Evolutionary conservation across 1,140 invertebrate species (phyloP), one percentile per base, ranked within the genome.

Genomic region (Zaprionus ornatus): DNA sequence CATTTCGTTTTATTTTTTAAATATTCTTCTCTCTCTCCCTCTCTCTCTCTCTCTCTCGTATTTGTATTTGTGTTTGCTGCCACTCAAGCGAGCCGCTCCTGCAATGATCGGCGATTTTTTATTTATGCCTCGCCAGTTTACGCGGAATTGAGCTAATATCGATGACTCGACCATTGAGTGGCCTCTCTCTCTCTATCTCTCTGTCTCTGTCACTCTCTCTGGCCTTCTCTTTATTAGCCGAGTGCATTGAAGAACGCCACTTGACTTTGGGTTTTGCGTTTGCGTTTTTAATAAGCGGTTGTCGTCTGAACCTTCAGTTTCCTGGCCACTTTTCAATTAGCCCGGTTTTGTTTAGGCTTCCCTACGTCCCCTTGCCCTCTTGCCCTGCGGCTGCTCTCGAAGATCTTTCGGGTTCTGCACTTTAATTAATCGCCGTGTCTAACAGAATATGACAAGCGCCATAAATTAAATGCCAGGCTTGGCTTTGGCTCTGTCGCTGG

Each of bases 401-500:
- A 37, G 42, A 55, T 32, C 48, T 45, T 66, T 76, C 54, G 55
- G 67, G 72, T 29, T 67, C 80, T 74, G 80, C 81, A 88, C 85
- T 88, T 88, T 88, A 88, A 88, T 88, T 90, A 88, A 88, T 88
- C 85, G 84, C 75, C 85, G 85, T 90, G 85, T 82, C 86, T 90
- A 90, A 90, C 86, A 90, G 90, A 90, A 90, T 90, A 90, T 90
- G 85, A 90, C 85, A 90, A 90, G 85, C 82, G 85, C 82, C 86
- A 90, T 90, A 90, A 90, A 90, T 90, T 90, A 90, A 90, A 74
- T 50, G 62, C 29, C 29, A n/a, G 78, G 37, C 66, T 59, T 29
- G 40, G n/a, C 57, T 70, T 32, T 17, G n/a, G 40, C 40, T 9
- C n/a, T n/a, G 37, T 15, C n/a, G 17, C 45, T 50, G 10, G n/a